Conservation (phyloP, 2,888 invertebrate species). For the Rotaria socialis region DNA sequence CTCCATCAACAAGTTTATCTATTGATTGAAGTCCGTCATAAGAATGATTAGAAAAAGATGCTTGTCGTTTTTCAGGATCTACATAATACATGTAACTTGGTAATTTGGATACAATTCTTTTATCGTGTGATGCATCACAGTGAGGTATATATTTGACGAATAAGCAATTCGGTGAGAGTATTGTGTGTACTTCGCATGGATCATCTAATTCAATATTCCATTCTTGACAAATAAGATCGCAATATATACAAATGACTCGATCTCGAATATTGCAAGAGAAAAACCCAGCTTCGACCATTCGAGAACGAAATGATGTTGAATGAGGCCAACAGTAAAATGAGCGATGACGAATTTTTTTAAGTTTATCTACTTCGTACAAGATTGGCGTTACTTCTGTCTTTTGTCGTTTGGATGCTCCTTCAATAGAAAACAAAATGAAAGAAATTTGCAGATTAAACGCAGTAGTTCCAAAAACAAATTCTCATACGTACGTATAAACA, state of each 20-base stretch:
- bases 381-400: neutral
- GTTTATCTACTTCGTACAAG: neutral
- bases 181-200: neutral
- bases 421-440: neutral
- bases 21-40: neutral
- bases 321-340: neutral
- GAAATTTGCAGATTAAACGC: neutral
- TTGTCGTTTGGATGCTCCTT: neutral
- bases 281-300: neutral
- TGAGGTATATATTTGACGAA: neutral
- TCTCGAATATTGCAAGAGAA: neutral
- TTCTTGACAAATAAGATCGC: neutral
- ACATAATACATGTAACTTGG: neutral
- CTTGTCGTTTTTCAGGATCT: neutral
- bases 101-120: neutral
- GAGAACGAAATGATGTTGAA: neutral
- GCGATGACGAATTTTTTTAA: neutral
- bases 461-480: neutral
- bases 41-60: neutral
- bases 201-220: neutral
- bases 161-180: neutral
- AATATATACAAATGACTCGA: neutral
- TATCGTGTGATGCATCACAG: neutral
- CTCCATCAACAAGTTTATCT: neutral
- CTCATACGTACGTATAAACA: neutral